Evolutionary conservation across 2,888 invertebrate species (phyloP).

Genomic region (Lithophane semibrunnea): DNA sequence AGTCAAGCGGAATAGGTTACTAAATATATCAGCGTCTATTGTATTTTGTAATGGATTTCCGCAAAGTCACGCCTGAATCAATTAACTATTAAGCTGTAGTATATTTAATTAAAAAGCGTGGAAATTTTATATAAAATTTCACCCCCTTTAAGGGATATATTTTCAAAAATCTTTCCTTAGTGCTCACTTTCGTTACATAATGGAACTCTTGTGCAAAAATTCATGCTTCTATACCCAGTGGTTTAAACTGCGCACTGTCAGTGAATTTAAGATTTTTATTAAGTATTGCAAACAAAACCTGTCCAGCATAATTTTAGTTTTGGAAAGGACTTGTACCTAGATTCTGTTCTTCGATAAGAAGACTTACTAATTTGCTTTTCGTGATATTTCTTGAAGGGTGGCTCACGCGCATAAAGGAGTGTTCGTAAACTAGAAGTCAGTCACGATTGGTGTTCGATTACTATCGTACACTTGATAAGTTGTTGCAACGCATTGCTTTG

Average conservation of each 20-base stretch:
- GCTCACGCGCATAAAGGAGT: conserved; percentile 41
- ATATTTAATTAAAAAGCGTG: background rate
- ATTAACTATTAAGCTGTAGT: background rate
- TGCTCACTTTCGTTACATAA: background rate
- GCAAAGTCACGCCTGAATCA: no score
- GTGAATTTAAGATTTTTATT: background rate
- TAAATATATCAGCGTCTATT: no score
- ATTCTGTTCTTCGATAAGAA: conserved; percentile 15
- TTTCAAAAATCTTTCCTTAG: background rate
- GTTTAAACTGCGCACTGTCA: background rate
- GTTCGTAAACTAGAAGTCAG: conserved; percentile 57
- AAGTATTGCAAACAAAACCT: background rate
- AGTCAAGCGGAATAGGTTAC: no score
- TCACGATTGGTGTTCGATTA: conserved; percentile 60
- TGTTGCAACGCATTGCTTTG: conserved; percentile 23
- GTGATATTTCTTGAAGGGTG: conserved; percentile 36
- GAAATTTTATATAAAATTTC: background rate
- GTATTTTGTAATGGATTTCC: no score
- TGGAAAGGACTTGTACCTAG: background rate
- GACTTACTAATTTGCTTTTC: conserved; percentile 43
- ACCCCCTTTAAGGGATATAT: background rate
- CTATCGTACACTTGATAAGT: conserved; percentile 55
- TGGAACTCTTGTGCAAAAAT: background rate
- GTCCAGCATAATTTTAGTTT: background rate
- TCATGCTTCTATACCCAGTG: background rate